Evolutionary conservation across 2,113 vertebrate genomes (phyloP), one percentile per base, ranked within the genome.

Genomic region (Calidris pugnax): DNA sequence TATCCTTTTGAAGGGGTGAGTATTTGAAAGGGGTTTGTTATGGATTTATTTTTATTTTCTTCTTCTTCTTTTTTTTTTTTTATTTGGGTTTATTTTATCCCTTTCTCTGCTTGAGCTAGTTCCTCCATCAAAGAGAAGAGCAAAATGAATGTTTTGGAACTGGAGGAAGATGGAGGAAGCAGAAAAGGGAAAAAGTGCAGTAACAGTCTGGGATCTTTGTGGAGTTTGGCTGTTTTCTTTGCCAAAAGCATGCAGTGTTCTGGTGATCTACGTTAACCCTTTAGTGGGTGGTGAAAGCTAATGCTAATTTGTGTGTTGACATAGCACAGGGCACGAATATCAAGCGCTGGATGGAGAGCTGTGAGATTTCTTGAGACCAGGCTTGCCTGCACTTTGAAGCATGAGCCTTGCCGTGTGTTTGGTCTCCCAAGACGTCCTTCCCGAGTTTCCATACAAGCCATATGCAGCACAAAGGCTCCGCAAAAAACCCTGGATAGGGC

Each of bases 21-120:
- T 47, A 76, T 97, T 96, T 96, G 97, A 88, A 97, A 87, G 77
- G 64, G 86, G 86, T 48, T 95, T 67, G 84, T 95, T 95, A 73
- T 76, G 91, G 94, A 95, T 97, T 97, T 97, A 95, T 96, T 98
- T 97, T 95, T 96, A 82, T 98, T 97, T 97, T 82, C 80, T 93
- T 96, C 80, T 51, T 60, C 53, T 69, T 56, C 53, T 69, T 55
- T 60, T 30, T 37, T 30, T 37, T 35, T 37, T 93, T 56, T 92
- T 57, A 75, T 72, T 97, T 94, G 66, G 81, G 72, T 89, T 74
- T 95, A 87, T 94, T 96, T 97, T 95, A 41, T 97, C 95, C 95
- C 59, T 96, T 97, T 95, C 87, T 79, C 79, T 95, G 50, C 86
- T 73, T 80, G 45, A 95, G 95, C 81, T 90, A 50, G 30, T 93